phyloP scores from a whole-genome alignment of 2,888 invertebrate genomes.

The Drosophila pullipes region DNA sequence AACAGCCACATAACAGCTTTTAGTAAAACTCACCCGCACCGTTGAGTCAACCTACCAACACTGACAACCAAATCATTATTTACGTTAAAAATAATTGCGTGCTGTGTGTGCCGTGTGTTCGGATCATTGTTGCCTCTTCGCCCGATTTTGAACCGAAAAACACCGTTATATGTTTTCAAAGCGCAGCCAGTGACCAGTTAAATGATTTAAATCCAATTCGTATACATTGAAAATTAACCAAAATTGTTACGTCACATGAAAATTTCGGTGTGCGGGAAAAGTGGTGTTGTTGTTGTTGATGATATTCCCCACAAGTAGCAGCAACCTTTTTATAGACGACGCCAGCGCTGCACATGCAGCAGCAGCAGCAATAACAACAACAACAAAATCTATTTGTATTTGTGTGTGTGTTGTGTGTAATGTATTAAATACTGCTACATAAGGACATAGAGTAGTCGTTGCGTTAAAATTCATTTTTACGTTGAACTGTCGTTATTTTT shows the following conservation, averaged over 20 bases:
- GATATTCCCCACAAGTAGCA: constrained; percentile 16
- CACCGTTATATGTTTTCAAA: constrained; percentile 35
- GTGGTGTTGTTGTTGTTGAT: constrained; percentile 26
- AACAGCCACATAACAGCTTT: constrained; percentile 23
- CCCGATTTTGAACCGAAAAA: constrained; percentile 40
- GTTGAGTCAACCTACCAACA: constrained; percentile 37
- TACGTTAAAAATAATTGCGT: constrained; percentile 57
- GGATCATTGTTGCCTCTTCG: constrained; percentile 30
- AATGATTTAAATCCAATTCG: constrained; percentile 9
- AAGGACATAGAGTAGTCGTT: constrained; percentile 48
- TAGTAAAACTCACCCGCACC: constrained; percentile 25
- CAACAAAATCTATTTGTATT: constrained; percentile 1
- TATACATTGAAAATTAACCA: constrained; percentile 15
- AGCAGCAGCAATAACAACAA: constrained; percentile 2
- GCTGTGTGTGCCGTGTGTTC: constrained; percentile 45
- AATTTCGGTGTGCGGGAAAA: constrained; percentile 51
- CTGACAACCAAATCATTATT: constrained; percentile 48
- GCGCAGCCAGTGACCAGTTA: constrained; percentile 3
- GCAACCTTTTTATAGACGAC: constrained; percentile 30
- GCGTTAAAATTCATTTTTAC: constrained; percentile 40
- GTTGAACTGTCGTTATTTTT: constrained; percentile 46
- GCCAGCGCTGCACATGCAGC: constrained; percentile 40
- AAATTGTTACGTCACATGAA: constrained; percentile 62
- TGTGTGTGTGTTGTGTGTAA: constrained; percentile 2
- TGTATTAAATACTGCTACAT: constrained; percentile 8